phyloP scores from a whole-genome alignment of 64 coral and sea anemone species.

The Montipora efflorescens region DNA sequence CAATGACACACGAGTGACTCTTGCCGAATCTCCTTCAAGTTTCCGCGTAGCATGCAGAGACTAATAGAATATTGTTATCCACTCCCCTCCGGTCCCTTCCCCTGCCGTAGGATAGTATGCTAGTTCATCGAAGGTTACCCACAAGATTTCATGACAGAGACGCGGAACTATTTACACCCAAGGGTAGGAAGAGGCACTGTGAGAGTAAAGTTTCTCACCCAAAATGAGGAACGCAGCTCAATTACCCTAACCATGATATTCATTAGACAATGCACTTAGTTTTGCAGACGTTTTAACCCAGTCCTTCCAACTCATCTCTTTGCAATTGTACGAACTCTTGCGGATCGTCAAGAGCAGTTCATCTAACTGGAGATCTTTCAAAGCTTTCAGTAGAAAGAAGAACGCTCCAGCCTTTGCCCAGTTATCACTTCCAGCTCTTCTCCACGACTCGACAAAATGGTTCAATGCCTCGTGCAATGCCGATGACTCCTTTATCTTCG shows the following conservation, averaged over 20 bases:
- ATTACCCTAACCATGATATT: neutral
- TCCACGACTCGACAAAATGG: conserved; percentile 16
- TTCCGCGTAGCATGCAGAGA: too few species aligned
- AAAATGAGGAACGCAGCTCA: too few species aligned
- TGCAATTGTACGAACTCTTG: neutral
- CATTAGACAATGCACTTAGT: neutral
- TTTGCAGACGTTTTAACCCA: conserved; percentile 3
- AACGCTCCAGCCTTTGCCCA: conserved; percentile 36
- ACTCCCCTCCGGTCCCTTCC: too few species aligned
- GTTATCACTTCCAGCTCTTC: conserved; percentile 4
- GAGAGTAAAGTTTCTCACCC: too few species aligned
- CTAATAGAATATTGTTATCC: too few species aligned
- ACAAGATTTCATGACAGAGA: too few species aligned
- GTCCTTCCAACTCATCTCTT: conserved; percentile 13
- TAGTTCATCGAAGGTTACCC: too few species aligned
- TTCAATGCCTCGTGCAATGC: conserved; percentile 1
- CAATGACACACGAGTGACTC: neutral
- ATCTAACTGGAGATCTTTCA: neutral
- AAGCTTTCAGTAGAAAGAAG: neutral
- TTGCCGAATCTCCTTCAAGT: neutral
- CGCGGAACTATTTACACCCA: neutral
- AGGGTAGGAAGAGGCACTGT: neutral
- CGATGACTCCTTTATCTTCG: neutral
- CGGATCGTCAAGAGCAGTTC: conserved; percentile 43
- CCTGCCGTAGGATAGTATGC: too few species aligned